Base-by-base conservation (phyloP, 2,113 vertebrate species). In the Mesembrinibis cayennensis region DNA sequence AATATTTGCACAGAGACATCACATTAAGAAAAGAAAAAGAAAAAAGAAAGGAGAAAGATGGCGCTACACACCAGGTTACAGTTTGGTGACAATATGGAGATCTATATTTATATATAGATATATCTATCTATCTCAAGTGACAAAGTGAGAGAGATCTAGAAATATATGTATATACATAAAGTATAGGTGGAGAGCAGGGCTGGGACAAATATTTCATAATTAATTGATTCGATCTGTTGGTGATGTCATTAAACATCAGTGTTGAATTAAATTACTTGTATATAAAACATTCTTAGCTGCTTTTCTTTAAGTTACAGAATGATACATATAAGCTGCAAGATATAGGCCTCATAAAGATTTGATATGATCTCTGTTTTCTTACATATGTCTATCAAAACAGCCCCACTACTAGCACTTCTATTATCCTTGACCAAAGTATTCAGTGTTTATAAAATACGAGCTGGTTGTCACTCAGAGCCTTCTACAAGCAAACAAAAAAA, bases 31-130 rank as follows among this genome's bases (percentile, higher is more conserved):
- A 94, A 79, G 38, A 79, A 93, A 96, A 87, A 55, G 47, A 80
- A 93, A 96, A 90, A 53, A 65, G 89, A 78, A 95, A 77, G 67
- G 59, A 88, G 62, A 98, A 97, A 98, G 97, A 98, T 96, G 97
- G 97, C 97, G 98, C 97, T 97, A 98, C 98, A 98, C 98, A 98
- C 98, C 98, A 98, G 98, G 97, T 99, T 98, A 99, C 98, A 98
- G 98, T 98, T 98, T 98, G 93, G 93, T 96, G 96, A 95, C 71
- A 88, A 34, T 95, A 86, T 73, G 96, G 93, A 95, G 67, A 91
- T 55, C 69, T 84, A 67, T 89, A 61, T 63, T 80, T 50, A 74
- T 73, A 74, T 74, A 49, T 81, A 93, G 67, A 49, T 86, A 52
- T 79, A 71, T 71, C 59, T 70, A 29, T 80, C 25, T 47, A 29